Evolutionary conservation across 2,113 vertebrate genomes (phyloP).

Genomic region (Prochilodus magdalenae): DNA sequence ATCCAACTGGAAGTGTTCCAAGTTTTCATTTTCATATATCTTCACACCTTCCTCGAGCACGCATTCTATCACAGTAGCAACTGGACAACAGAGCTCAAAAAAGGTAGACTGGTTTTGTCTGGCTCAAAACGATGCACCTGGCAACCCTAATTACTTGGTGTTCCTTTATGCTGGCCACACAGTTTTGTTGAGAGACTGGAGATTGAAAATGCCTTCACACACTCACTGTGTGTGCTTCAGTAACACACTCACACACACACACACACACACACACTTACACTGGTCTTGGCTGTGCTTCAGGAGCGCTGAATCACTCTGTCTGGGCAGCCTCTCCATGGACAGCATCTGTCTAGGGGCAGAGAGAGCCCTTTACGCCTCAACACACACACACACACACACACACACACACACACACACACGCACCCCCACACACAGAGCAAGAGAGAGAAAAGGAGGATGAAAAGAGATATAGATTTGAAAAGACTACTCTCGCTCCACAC

Average conservation of each 20-base stretch:
- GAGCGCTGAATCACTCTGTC: constrained; percentile 78
- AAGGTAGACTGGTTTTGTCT: no score
- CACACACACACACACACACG: constrained; percentile 40
- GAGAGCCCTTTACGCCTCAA: constrained; percentile 77
- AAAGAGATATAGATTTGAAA: constrained; percentile 73
- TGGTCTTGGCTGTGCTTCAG: constrained; percentile 73
- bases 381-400: constrained; percentile 58
- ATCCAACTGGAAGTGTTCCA: no score
- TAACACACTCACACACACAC: constrained; percentile 41
- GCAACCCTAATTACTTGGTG: not conserved
- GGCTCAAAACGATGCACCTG: no score
- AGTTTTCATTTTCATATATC: no score
- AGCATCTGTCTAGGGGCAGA: constrained; percentile 75
- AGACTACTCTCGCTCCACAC: constrained; percentile 64
- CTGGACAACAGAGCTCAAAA: no score
- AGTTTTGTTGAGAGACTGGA: not conserved
- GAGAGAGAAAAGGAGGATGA: constrained; percentile 58
- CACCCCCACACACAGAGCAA: not conserved
- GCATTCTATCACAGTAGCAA: no score
- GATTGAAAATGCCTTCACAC: constrained; percentile 23
- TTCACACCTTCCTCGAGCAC: no score
- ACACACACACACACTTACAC: constrained; percentile 54
- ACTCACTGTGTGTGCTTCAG: not conserved
- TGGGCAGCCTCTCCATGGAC: constrained; percentile 70
- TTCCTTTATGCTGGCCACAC: not conserved